Evolutionary conservation across 2,888 invertebrate genomes (phyloP), one percentile per base, ranked within the genome.

Genomic region (Oscheius sp.): DNA sequence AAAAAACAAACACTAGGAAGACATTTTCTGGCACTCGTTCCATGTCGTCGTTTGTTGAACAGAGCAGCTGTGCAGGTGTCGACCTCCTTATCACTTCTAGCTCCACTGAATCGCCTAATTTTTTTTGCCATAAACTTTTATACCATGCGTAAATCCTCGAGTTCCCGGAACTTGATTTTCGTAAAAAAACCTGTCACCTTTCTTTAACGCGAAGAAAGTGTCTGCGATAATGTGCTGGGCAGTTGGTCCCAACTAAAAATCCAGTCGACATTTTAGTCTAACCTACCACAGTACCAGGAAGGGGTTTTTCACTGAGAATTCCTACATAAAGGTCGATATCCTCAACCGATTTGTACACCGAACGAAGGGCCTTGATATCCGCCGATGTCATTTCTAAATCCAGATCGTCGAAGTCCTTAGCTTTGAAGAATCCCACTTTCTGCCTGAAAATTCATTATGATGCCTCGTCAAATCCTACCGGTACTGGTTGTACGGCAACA

Each of bases 271-370:
- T 53, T 53, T 53, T 53, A n/a, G n/a, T n/a, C n/a, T n/a, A n/a
- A n/a, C 35, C 9, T 35, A 35, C 70, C 69, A 71, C 5, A 1
- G 74, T 74, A 21, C 77, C 80, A 12, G 76, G 6, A 2, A 77
- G 21, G 21, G 77, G 80, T 1, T 63, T 76, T 66, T 82, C 82
- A 77, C 78, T 77, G 7, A 82, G 73, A 13, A 82, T 52, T 55
- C 79, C 82, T n/a, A 76, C 43, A 70, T 77, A 82, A 16, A 82
- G 68, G 43, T 82, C 82, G 52, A 82, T 72, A 55, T 82, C 82
- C 23, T 76, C 75, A 16, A 77, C 76, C 29, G 73, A 58, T 9
- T 73, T 76, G 68, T 82, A 82, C 35, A 35, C 35, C 2, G n/a
- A 64, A 49, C 73, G 73, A 52, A 80, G 43, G 2, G 74, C 73